A percentile compares a stretch with the other conserved stretches of the same genome.
Conservation (phyloP, 2,113 vertebrate species). For the Pomatostomus ruficeps region DNA sequence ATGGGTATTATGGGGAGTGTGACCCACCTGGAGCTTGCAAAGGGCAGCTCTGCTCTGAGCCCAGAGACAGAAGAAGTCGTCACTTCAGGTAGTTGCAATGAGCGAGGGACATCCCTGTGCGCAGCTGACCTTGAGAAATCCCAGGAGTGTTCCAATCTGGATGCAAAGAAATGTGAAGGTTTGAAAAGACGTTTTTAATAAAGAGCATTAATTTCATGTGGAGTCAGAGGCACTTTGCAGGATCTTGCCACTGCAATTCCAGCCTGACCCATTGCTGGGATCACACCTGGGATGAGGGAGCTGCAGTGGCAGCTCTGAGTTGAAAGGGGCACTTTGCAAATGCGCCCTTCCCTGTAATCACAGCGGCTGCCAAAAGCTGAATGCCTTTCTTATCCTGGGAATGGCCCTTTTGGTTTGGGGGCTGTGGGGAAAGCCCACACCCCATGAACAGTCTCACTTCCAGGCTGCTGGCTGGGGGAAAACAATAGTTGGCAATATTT, state of each 20-base stretch:
- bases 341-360: not conserved
- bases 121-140: not conserved
- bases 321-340: not conserved
- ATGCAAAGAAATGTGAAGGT: rapidly evolving
- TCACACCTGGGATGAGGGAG: not conserved
- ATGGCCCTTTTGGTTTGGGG: not conserved
- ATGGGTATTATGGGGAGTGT: not conserved
- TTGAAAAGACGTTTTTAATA: not conserved
- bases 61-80: not conserved
- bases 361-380: not conserved
- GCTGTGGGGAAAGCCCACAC: not conserved
- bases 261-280: not conserved
- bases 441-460: rapidly evolving
- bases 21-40: not conserved
- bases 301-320: not conserved
- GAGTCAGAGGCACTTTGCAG: not conserved
- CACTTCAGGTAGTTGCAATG: not conserved
- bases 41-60: not conserved
- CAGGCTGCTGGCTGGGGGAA: not conserved
- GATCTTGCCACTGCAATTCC: not conserved
- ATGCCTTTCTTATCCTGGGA: not conserved
- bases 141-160: not conserved
- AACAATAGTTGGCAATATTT: not conserved
- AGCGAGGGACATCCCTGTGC: not conserved
- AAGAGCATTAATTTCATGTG: not conserved